Evolutionary conservation across 2,888 invertebrate genomes (phyloP).

Genomic region (Lasioglossum lativentre): DNA sequence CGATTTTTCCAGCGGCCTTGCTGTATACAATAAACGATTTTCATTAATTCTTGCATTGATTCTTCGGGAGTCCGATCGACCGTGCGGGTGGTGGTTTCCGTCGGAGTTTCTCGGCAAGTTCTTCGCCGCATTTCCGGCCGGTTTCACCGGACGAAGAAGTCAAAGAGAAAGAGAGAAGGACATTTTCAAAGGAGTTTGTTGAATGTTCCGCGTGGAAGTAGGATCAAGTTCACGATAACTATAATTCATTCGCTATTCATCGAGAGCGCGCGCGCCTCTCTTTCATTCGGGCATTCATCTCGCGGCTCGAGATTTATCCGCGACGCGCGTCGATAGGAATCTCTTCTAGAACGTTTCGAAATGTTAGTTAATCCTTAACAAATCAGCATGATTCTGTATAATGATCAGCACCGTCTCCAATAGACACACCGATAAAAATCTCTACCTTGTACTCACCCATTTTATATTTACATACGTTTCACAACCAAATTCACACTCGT

Average conservation of each 20-base stretch:
- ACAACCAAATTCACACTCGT: no score
- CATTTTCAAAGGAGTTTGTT: not conserved
- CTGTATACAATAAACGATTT: conserved; percentile 1
- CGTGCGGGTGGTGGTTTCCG: not conserved
- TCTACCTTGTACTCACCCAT: not conserved
- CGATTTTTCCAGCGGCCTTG: not conserved
- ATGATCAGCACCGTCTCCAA: not conserved
- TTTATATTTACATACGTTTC: no score
- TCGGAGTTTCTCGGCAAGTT: not conserved
- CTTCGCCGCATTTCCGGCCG: not conserved
- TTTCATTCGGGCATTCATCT: not conserved
- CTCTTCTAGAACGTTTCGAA: not conserved
- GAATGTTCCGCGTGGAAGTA: not conserved
- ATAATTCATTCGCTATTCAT: not conserved
- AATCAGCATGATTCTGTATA: not conserved
- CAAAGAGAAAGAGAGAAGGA: not conserved
- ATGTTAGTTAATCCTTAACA: not conserved
- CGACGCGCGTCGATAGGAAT: not conserved
- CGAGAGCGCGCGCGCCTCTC: not conserved
- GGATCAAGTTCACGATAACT: not conserved
- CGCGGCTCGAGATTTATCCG: not conserved
- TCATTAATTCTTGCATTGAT: conserved; percentile 20
- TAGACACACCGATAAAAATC: not conserved
- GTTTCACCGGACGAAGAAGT: not conserved
- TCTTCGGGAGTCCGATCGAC: not conserved